Evolutionary conservation across 1,140 invertebrate genomes (phyloP).

Genomic region (Neodiprion fabricii): DNA sequence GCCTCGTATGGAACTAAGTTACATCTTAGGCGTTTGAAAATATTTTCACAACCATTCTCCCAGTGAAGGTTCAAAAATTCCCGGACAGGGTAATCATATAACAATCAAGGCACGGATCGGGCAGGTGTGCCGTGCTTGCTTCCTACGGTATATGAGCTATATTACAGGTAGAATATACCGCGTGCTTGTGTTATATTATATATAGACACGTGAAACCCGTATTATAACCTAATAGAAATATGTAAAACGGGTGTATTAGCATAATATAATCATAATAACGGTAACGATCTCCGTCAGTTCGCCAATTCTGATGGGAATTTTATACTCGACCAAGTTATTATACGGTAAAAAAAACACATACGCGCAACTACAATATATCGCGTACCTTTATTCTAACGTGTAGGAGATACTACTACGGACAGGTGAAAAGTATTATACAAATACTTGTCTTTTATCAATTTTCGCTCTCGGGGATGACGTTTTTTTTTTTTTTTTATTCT

Average conservation of each 20-base stretch:
- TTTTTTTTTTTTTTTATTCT: no score
- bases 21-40: not conserved
- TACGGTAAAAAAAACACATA: no score
- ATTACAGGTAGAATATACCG: no score
- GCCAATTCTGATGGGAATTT: not conserved
- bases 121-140: not conserved
- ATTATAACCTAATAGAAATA: constrained; percentile 8
- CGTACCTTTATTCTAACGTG: not conserved
- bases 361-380: not conserved
- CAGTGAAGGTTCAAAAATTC: no score
- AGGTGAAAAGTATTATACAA: no score
- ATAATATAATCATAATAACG: constrained; percentile 3
- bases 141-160: no score
- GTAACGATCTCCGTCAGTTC: not conserved
- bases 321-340: not conserved
- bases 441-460: no score
- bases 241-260: not conserved
- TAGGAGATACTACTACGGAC: not conserved
- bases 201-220: not conserved
- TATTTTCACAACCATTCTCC: no score
- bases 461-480: no score
- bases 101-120: not conserved
- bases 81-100: not conserved
- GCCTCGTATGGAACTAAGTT: not conserved
- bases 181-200: not conserved